Base-by-base conservation (phyloP, 2,888 invertebrate genomes). In the Pycnomerus fuliginosus region DNA sequence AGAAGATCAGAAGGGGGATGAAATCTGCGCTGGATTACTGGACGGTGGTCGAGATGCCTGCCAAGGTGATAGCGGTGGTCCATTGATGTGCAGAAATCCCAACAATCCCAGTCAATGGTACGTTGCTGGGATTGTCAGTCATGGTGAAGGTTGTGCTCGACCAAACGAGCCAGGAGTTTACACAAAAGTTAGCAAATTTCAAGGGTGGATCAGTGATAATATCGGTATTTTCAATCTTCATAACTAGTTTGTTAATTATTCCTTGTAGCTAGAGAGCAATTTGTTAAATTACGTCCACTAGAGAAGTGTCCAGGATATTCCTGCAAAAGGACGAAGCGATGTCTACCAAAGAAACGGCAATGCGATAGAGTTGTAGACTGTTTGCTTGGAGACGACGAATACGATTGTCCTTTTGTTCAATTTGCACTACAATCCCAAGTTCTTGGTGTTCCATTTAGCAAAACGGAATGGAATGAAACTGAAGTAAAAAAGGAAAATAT, bases 51-150 rank as follows among this genome's bases (percentile, higher is more conserved):
- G 79, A 62, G 92, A 92, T 70, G 85, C 91, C 2, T 92, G 92
- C 56, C 90, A 87, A 76, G 88, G 87, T 30, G 87, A 88, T 62
- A 90, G 90, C 53, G 91, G 91, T 29, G 90, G 91, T 1, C 91
- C 91, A 30, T 77, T 91, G 32, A 78, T 90, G 69, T 91, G 91
- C 71, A 81, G 79, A 64, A 84, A 85, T 69, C 81, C 84, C 24
- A 74, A 76, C 42, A 78, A 80, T 60, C 69, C 76, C 0, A 77
- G 80, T 48, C 84, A 85, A 61, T 89, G 87, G 85, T 90, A 88
- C 65, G 75, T 90, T 46, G 89, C 85, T 3, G 92, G 91, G 0
- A 79, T 92, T 34, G 88, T 92, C 0, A 90, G 90, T 62, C 90
- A 91, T 62, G 92, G 92, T 14, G 84, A 88, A 58, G 92, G 92